phyloP scores from a whole-genome alignment of 2,113 vertebrate species.

The Edolisoma coerulescens region DNA sequence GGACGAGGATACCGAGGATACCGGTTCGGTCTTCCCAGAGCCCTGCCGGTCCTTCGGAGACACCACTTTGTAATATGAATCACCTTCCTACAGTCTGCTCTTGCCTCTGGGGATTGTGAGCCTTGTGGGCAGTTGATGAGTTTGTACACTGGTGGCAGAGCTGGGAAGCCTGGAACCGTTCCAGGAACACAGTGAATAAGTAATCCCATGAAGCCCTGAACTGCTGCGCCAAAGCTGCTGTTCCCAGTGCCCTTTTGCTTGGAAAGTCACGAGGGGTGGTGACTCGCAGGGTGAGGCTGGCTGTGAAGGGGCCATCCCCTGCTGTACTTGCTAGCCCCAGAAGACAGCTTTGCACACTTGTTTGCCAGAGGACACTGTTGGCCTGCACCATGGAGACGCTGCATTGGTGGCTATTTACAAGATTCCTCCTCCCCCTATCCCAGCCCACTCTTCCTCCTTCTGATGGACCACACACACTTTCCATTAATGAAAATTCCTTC shows the following conservation, averaged over 20 bases:
- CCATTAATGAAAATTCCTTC: neutral
- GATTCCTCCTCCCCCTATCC: neutral
- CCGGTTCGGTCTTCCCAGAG: neutral
- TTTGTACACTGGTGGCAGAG: neutral
- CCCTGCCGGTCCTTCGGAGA: neutral
- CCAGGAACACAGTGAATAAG: slow-evolving; percentile 38
- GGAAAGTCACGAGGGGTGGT: neutral
- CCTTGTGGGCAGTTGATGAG: neutral
- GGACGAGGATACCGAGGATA: neutral
- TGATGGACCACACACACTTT: neutral
- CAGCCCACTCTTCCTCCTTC: neutral
- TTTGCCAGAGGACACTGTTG: neutral
- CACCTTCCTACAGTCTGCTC: neutral
- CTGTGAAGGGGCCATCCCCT: neutral
- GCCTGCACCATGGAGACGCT: rapidly evolving
- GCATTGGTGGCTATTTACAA: neutral
- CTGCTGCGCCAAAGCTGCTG: neutral
- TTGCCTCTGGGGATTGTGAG: neutral
- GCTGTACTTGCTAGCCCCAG: neutral
- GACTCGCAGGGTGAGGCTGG: neutral
- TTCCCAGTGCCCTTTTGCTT: neutral
- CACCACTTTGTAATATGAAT: neutral
- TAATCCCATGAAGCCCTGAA: neutral
- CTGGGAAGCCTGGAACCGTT: neutral
- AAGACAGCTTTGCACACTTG: neutral